Base-by-base conservation (phyloP, 37 sponge, comb jelly and placozoan species). In the Agelas oroides region DNA sequence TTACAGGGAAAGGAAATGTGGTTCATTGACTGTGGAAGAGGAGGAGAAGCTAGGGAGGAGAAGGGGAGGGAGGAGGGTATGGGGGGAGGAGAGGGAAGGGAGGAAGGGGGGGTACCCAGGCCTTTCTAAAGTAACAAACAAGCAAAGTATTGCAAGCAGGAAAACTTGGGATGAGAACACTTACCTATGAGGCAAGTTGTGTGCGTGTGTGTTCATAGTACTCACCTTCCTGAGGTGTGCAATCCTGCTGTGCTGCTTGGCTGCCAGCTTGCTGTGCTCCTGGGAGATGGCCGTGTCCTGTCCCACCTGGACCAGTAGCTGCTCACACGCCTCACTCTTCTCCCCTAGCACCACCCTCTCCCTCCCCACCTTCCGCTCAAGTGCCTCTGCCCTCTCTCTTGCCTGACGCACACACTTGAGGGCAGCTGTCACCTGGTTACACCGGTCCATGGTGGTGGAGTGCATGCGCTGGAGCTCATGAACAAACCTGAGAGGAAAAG, bases 281-380 rank as follows among this genome's bases (percentile, higher is more conserved):
- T 63, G 59, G n/a, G 89, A 79, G 67, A 96, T 96, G 66, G 97
- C 94, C 11, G 92, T 91, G 70, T 96, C 97, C 53, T 93, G 94
- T 0, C 97, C 94, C 12, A 93, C 70, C 74, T 93, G 97, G 1
- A 77, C 73, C 73, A 96, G 81, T 24, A 93, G 82, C 39, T 8
- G 46, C 46, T 46, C 46, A n/a, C 73, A 73, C 13, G 81, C 85
- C 12, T 78, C 58, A 24, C 56, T 25, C 81, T 89, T 96, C 78
- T 96, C 97, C 31, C 68, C 80, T 73, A 96, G 63, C 37, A 89
- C 59, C 19, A 77, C 39, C 57, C 53, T 41, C 72, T 84, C 90
- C 59, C 80, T 83, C 57, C 67, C 70, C 18, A 93, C 68, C 40
- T 63, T 78, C 70, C 80, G 88, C 61, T 83, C 71, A 56, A 96